Percentiles rank a stretch among this genome's conserved stretches.
These are phyloP conservation scores for Dynastes tityus DNA, from an alignment of 2,888 invertebrate genomes.

Conservation along the genomic window DNA sequence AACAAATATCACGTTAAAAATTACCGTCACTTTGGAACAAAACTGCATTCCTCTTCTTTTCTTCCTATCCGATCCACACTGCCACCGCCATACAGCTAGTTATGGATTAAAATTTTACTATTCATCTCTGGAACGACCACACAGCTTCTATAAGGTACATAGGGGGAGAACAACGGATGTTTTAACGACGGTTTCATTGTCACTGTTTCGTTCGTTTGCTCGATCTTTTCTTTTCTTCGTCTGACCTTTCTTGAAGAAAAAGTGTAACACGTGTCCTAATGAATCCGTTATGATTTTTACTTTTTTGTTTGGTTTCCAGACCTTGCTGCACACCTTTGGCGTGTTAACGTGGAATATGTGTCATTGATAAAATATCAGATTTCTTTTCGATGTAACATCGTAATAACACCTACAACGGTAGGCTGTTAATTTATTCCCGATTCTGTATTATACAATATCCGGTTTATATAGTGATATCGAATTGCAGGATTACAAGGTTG, in stretches of 20 bases:
- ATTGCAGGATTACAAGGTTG: conserved; percentile 4
- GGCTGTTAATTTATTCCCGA: conserved; percentile 23
- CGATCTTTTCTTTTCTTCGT: conserved; percentile 31
- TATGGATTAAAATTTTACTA: conserved; percentile 62
- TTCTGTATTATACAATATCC: conserved; percentile 26
- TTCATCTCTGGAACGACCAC: conserved; percentile 53
- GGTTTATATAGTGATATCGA: conserved; percentile 28
- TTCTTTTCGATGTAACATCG: conserved; percentile 17
- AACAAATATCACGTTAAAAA: conserved; percentile 61
- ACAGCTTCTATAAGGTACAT: conserved; percentile 49
- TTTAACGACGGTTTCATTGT: conserved; percentile 26
- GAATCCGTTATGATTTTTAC: conserved; percentile 41
- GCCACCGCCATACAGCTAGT: conserved; percentile 60
- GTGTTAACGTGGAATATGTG: conserved; percentile 19
- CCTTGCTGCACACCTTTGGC: conserved; percentile 23
- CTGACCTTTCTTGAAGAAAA: conserved; percentile 36
- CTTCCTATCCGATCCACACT: conserved; percentile 18
- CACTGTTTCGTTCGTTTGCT: conserved; percentile 29
- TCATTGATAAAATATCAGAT: conserved; percentile 35
- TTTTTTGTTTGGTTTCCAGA: not conserved
- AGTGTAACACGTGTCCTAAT: conserved; percentile 38
- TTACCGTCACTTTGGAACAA: conserved; percentile 62
- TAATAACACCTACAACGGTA: conserved; percentile 34
- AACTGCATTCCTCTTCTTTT: conserved; percentile 57
- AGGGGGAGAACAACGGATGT: not conserved